Percentiles rank a stretch among this genome's conserved stretches.
phyloP scores from a whole-genome alignment of 2,888 invertebrate genomes.

The Thalpophila matura region DNA sequence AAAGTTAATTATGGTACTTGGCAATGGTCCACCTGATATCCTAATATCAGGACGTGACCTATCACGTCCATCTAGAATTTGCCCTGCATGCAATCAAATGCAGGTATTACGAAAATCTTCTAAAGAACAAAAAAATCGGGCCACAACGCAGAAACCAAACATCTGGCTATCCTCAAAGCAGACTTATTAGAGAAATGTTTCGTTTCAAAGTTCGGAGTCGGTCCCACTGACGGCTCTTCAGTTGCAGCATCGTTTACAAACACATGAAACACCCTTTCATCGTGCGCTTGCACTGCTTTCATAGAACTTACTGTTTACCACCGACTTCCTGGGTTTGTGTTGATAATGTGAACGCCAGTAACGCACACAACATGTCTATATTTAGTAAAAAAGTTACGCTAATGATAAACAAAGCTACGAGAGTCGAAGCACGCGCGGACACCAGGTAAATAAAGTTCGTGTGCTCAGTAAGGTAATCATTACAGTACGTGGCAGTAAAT shows the following conservation, averaged over 20 bases:
- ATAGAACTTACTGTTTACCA: constrained; percentile 79
- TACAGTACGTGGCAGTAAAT: constrained; percentile 22
- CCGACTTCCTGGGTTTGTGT: constrained; percentile 73
- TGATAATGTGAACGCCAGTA: constrained; percentile 60
- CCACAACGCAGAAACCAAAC: constrained; percentile 25
- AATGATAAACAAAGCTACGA: constrained; percentile 45
- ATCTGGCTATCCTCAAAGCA: constrained; percentile 50
- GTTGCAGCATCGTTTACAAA: constrained; percentile 67
- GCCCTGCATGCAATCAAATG: neutral
- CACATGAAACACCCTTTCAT: constrained; percentile 72
- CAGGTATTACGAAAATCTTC: neutral
- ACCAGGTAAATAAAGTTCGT: constrained; percentile 36
- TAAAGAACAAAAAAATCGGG: constrained; percentile 16
- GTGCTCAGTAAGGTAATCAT: constrained; percentile 27
- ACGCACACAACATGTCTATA: constrained; percentile 63
- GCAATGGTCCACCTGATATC: too few species aligned
- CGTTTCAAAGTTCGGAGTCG: constrained; percentile 51
- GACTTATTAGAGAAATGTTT: constrained; percentile 42
- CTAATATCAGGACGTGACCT: too few species aligned
- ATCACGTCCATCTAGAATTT: too few species aligned
- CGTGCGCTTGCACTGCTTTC: constrained; percentile 68
- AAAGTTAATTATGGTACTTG: too few species aligned
- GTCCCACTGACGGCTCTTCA: constrained; percentile 33
- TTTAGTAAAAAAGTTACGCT: constrained; percentile 61
- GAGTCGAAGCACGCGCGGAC: constrained; percentile 18